These are phyloP conservation scores for Idaea dimidiata DNA, from an alignment of 2,888 invertebrate species.

Conservation along the genomic window DNA sequence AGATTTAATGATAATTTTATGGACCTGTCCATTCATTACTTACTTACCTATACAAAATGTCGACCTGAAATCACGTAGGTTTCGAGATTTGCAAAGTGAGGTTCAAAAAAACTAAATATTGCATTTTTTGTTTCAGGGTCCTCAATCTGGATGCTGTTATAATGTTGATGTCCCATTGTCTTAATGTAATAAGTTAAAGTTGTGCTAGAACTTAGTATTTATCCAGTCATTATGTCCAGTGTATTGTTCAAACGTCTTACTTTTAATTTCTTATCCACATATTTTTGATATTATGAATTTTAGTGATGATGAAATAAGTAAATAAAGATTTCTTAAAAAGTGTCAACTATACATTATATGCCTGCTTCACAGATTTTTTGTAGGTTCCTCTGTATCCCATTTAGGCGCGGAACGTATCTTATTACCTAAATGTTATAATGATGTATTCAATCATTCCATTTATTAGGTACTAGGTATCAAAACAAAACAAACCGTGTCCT, in stretches of 20 bases:
- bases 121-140: slow-evolving; percentile 41
- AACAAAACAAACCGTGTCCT: no score
- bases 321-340: not conserved
- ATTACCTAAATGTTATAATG: no score
- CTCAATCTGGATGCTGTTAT: slow-evolving; percentile 49
- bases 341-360: not conserved
- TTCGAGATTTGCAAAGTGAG: not conserved
- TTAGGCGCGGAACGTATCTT: no score
- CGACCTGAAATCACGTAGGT: not conserved
- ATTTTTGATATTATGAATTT: not conserved
- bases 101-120: not conserved
- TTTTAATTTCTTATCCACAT: not conserved
- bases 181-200: slow-evolving; percentile 24
- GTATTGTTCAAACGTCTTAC: not conserved
- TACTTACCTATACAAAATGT: no score
- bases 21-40: no score
- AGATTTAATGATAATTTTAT: no score
- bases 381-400: no score
- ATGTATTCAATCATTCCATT: no score
- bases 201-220: not conserved
- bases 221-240: not conserved
- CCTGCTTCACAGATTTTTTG: not conserved
- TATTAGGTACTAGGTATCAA: no score
- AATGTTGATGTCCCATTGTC: slow-evolving; percentile 52
- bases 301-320: not conserved